Conservation (phyloP, 35 echinoderm and acorn worm genomes). For the Ophiothrix spiculata region DNA sequence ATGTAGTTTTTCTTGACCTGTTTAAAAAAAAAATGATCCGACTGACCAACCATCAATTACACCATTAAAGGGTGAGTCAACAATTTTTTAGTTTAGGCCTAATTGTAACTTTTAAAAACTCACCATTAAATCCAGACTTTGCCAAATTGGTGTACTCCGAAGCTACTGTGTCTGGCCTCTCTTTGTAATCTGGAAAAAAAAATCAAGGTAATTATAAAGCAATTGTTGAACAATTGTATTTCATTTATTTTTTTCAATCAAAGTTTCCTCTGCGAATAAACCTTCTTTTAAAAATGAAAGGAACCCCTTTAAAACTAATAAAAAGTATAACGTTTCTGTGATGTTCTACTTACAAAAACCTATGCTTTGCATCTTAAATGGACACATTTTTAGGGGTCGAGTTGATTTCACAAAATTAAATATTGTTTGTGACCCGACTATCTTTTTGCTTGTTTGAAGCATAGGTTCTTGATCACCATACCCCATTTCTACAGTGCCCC, state of each 20-base stretch:
- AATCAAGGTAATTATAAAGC: neutral
- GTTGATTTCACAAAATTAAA: no score
- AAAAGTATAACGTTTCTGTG: neutral
- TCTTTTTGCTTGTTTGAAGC: no score
- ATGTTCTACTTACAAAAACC: neutral
- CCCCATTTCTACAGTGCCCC: no score
- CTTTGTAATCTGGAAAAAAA: constrained; percentile 18
- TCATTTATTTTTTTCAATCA: constrained; percentile 50
- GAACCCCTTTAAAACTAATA: constrained; percentile 29
- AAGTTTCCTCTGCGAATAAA: constrained; percentile 79
- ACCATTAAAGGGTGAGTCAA: neutral
- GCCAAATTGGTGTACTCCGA: constrained; percentile 48
- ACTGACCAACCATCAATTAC: no score
- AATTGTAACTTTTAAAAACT: no score
- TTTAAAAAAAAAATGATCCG: neutral
- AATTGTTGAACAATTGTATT: neutral
- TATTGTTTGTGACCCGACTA: no score
- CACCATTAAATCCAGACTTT: constrained; percentile 64
- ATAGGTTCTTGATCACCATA: no score
- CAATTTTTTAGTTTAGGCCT: no score
- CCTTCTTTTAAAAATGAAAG: constrained; percentile 80
- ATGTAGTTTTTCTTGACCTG: neutral
- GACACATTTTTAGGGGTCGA: no score
- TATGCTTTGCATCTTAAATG: no score
- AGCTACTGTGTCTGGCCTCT: constrained; percentile 45